A percentile compares a stretch with the other conserved stretches of the same genome.
These are phyloP conservation scores for Parus major DNA, from an alignment of 2,113 vertebrate species.

Conservation along the genomic window DNA sequence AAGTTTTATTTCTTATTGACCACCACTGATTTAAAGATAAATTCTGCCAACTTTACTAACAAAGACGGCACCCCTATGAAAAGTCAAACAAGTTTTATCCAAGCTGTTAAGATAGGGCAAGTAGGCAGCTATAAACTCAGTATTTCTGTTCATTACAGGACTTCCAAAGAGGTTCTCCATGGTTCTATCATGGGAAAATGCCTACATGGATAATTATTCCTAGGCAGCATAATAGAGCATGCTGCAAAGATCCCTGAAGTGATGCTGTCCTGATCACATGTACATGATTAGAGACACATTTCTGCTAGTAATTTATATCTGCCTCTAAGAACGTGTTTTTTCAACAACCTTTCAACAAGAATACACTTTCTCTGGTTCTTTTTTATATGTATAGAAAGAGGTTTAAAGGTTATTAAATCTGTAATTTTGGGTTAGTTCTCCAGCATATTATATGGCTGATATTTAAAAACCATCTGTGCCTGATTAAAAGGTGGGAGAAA, in stretches of 20 bases:
- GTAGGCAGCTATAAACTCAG: not conserved
- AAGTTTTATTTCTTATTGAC: not conserved
- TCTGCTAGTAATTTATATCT: not conserved
- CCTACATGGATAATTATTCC: not conserved
- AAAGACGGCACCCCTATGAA: not conserved
- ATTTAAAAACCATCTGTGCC: not conserved
- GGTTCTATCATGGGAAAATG: not conserved
- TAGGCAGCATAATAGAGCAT: not conserved
- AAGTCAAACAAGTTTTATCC: not conserved
- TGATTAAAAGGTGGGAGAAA: not conserved
- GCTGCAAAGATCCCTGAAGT: not conserved
- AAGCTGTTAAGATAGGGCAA: not conserved
- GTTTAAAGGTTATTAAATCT: not conserved
- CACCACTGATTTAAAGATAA: not conserved
- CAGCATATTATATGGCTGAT: not conserved
- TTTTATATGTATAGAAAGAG: not conserved
- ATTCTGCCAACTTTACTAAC: not conserved
- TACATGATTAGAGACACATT: not conserved
- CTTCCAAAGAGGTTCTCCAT: not conserved
- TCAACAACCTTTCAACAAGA: not conserved
- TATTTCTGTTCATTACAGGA: not conserved
- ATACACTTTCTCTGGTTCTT: not conserved
- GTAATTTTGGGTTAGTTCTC: not conserved
- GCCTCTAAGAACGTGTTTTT: not conserved
- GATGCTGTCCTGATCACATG: not conserved